Percentiles rank a stretch among this genome's conserved stretches.
These are phyloP conservation scores for Mus spicilegus DNA, from an alignment of 2,113 vertebrate species.

Conservation along the genomic window DNA sequence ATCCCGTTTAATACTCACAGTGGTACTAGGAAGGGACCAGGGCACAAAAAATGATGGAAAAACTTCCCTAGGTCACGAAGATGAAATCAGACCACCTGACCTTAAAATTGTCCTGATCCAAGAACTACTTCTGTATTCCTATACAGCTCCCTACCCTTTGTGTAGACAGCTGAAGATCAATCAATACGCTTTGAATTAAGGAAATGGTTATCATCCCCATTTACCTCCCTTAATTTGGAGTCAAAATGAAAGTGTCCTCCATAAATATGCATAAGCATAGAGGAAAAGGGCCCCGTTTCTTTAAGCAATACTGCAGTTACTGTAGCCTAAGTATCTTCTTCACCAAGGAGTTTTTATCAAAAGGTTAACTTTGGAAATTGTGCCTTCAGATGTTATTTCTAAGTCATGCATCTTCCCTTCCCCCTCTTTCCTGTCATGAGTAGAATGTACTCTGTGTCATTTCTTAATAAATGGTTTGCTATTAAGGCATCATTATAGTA, in stretches of 20 bases:
- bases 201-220: background rate
- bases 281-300: background rate
- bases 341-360: background rate
- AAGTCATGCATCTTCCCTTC: background rate
- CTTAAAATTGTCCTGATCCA: background rate
- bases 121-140: background rate
- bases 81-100: background rate
- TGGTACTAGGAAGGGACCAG: background rate
- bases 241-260: background rate
- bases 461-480: slow-evolving; percentile 81
- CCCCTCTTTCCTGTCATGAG: slow-evolving; percentile 52
- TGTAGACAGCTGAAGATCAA: background rate
- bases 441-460: slow-evolving; percentile 68
- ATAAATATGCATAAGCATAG: background rate
- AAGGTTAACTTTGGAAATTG: slow-evolving; percentile 55
- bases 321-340: background rate
- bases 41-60: background rate
- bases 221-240: background rate
- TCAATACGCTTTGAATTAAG: slow-evolving; percentile 24
- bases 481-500: slow-evolving; percentile 82
- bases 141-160: background rate
- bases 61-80: background rate
- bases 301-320: background rate
- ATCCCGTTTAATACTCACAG: background rate
- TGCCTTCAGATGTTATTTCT: slow-evolving; percentile 53